These are phyloP conservation scores for Tragopan temminckii DNA, from an alignment of 2,797 vertebrate genomes.

Conservation along the genomic window DNA sequence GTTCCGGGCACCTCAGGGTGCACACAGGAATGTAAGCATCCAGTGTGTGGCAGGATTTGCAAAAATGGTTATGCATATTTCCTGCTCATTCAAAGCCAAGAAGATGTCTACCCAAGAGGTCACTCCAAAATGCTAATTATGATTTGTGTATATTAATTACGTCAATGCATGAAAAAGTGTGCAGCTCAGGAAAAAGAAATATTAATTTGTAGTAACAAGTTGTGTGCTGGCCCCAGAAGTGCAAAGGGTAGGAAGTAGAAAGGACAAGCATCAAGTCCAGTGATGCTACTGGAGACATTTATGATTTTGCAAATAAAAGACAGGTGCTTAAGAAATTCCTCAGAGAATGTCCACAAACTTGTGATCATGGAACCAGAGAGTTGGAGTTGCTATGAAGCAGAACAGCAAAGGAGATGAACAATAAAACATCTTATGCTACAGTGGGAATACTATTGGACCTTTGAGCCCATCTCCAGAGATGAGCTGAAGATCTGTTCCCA, in stretches of 20 bases:
- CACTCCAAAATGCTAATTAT: conserved; percentile 65
- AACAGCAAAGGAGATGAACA: background rate
- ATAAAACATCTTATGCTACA: background rate
- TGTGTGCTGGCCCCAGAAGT: background rate
- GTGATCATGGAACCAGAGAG: background rate
- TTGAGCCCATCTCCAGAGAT: background rate
- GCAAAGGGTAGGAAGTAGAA: conserved; percentile 31
- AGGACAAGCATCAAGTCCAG: conserved; percentile 21
- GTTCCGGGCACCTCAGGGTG: conserved; percentile 13
- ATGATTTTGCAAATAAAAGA: background rate
- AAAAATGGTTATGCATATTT: conserved; percentile 2
- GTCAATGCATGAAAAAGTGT: conserved; percentile 33
- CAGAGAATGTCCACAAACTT: background rate
- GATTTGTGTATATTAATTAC: conserved; percentile 72
- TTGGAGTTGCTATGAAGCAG: background rate
- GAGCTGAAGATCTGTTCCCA: background rate
- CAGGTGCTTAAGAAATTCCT: background rate
- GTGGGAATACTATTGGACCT: background rate
- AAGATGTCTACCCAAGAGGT: conserved; percentile 46
- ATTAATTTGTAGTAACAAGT: conserved; percentile 66
- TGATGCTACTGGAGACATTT: background rate
- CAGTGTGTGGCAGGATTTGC: background rate
- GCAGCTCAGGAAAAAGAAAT: background rate
- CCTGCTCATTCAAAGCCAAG: background rate
- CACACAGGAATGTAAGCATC: background rate